These are phyloP conservation scores for Drosophila sturtevanti DNA, from an alignment of 1,140 invertebrate species.

Conservation along the genomic window DNA sequence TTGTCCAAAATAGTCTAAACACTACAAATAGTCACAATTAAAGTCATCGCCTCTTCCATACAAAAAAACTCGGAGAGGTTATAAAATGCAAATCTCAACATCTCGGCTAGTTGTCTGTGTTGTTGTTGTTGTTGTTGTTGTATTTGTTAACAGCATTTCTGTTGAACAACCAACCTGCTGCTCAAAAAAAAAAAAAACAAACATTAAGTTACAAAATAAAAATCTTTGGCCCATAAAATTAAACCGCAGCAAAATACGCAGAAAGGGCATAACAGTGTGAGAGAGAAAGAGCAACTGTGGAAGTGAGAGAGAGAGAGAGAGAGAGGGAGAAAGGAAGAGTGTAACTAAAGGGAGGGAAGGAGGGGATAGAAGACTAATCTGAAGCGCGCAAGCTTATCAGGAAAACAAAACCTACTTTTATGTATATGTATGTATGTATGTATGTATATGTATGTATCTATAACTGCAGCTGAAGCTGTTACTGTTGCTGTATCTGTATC, in stretches of 20 bases:
- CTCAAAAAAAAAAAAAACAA: slow-evolving; percentile 64
- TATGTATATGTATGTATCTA: slow-evolving; percentile 63
- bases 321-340: neutral
- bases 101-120: neutral
- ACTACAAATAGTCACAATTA: slow-evolving; percentile 49
- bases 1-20: slow-evolving; percentile 45
- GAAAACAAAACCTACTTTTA: slow-evolving; percentile 73
- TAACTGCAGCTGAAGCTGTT: slow-evolving; percentile 21
- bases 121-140: neutral
- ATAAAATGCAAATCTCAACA: slow-evolving; percentile 63
- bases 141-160: slow-evolving; percentile 54
- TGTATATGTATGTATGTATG: no score
- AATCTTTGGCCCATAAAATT: slow-evolving; percentile 76
- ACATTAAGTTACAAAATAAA: slow-evolving; percentile 78
- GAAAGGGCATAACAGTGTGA: slow-evolving; percentile 30
- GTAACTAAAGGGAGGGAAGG: neutral
- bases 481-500: slow-evolving; percentile 26
- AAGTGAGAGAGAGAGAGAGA: neutral
- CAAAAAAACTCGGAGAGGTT: slow-evolving; percentile 13
- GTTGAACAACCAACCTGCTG: slow-evolving; percentile 68
- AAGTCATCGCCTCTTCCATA: neutral
- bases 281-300: slow-evolving; percentile 18
- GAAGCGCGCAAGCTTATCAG: slow-evolving; percentile 64
- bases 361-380: slow-evolving; percentile 59
- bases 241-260: slow-evolving; percentile 69